Percentiles rank a stretch among this genome's conserved stretches.
Evolutionary conservation across 2,113 vertebrate species (phyloP).

Genomic region (Rhinoptilus africanus): DNA sequence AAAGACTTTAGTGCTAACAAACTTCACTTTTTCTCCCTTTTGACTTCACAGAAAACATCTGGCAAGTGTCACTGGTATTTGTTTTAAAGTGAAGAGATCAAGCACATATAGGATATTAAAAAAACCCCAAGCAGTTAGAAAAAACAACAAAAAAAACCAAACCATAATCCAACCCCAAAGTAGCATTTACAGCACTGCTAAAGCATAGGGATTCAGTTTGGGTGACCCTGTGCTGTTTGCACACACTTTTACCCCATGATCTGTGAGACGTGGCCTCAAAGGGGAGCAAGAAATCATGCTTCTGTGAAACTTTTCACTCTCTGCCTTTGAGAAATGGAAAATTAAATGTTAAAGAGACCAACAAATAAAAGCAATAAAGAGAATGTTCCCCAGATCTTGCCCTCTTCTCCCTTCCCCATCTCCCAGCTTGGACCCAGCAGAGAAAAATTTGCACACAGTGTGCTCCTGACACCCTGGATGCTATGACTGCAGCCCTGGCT

Average conservation of each 20-base stretch:
- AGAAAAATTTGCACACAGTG: fast-evolving
- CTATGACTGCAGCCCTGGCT: not conserved
- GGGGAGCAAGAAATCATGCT: not conserved
- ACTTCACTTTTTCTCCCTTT: not conserved
- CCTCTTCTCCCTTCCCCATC: not conserved
- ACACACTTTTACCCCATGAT: not conserved
- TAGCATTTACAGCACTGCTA: not conserved
- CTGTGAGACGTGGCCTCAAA: not conserved
- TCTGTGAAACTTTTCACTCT: not conserved
- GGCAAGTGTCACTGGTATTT: not conserved
- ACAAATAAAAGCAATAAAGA: not conserved
- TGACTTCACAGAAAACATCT: not conserved
- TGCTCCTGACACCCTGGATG: not conserved
- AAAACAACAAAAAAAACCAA: not conserved
- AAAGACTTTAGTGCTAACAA: not conserved
- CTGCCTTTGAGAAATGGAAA: not conserved
- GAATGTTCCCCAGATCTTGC: not conserved
- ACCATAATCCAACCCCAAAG: not conserved
- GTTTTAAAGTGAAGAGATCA: not conserved
- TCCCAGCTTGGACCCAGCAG: not conserved
- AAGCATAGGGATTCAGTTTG: not conserved
- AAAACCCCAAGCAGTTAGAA: not conserved
- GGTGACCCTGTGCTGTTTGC: not conserved
- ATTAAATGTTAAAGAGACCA: not conserved
- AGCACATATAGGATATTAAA: not conserved